A percentile compares a stretch with the other conserved stretches of the same genome.
Evolutionary conservation across 2,888 invertebrate species (phyloP).

Genomic region (Lepidocyrtoides sp.): DNA sequence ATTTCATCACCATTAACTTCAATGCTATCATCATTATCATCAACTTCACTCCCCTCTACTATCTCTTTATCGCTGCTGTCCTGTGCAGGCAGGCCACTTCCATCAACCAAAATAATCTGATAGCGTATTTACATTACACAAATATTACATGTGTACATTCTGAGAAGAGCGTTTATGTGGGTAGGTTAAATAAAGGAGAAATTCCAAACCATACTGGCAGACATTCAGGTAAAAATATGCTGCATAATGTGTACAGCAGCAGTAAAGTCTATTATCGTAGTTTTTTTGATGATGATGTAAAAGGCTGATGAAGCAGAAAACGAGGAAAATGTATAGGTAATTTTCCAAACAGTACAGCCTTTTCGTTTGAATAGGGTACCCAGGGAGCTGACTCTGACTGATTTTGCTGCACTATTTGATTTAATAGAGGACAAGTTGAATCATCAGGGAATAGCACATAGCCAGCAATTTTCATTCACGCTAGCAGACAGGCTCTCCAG

Average conservation of each 20-base stretch:
- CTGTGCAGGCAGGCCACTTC: background rate
- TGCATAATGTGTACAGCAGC: no score
- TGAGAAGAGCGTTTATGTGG: background rate
- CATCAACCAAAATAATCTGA: slow-evolving; percentile 10
- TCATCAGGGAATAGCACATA: background rate
- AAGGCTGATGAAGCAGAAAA: slow-evolving; percentile 56
- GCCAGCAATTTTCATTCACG: background rate
- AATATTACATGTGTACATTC: no score
- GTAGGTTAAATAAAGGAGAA: background rate
- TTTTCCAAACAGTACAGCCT: no score
- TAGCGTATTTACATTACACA: no score
- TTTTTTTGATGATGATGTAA: background rate
- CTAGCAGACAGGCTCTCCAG: background rate
- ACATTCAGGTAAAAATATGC: no score
- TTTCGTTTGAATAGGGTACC: background rate
- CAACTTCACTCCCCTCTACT: background rate
- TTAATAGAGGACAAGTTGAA: background rate
- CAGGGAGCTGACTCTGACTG: background rate
- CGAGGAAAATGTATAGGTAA: slow-evolving; percentile 1
- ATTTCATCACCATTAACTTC: slow-evolving; percentile 6
- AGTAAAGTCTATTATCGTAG: background rate
- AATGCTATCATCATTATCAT: background rate
- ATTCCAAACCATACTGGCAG: background rate
- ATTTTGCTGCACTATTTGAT: background rate
- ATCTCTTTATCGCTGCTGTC: background rate